phyloP scores from a whole-genome alignment of 2,888 invertebrate species.

The Steinernema scapterisci region DNA sequence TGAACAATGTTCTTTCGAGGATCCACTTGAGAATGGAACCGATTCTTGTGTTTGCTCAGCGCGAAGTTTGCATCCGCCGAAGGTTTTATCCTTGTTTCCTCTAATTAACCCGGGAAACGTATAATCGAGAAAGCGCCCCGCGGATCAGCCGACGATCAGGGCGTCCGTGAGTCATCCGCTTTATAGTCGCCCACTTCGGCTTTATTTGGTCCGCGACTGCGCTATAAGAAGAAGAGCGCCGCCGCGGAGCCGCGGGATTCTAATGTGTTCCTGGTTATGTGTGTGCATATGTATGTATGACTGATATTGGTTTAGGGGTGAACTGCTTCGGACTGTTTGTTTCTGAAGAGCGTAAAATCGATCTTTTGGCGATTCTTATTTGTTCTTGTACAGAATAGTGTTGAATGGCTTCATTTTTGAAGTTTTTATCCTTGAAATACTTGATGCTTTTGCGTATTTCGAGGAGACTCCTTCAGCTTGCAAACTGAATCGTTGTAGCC shows the following conservation, averaged over 20 bases:
- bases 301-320: too few relatives aligned
- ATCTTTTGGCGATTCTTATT: background rate
- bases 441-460: too few relatives aligned
- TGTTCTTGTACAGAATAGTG: too few relatives aligned
- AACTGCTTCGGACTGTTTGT: too few relatives aligned
- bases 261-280: background rate
- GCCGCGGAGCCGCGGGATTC: background rate
- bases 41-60: too few relatives aligned
- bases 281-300: too few relatives aligned
- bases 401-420: too few relatives aligned
- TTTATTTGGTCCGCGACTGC: conserved; percentile 21
- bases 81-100: background rate
- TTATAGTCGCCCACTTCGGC: conserved; percentile 12
- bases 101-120: background rate
- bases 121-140: background rate
- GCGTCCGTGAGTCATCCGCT: conserved; percentile 8
- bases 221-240: background rate
- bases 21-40: background rate
- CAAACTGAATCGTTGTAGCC: background rate
- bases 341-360: background rate
- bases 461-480: background rate
- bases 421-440: too few relatives aligned
- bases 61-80: too few relatives aligned
- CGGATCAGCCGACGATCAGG: background rate
- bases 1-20: background rate